A percentile compares a stretch with the other conserved stretches of the same genome.
Conservation (phyloP, 2,888 invertebrate genomes). For the Aphidius colemani region DNA sequence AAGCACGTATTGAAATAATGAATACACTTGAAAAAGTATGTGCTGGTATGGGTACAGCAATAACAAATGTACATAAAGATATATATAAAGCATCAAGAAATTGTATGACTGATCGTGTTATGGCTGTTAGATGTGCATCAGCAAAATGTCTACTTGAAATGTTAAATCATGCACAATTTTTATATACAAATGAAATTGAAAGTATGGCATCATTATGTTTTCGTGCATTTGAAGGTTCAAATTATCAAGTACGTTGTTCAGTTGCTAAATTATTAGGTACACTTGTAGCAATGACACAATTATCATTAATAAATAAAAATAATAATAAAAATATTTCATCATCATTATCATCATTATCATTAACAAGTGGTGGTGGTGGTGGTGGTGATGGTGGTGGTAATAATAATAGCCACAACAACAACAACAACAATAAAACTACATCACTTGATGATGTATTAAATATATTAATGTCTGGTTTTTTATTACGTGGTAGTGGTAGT, state of each 20-base stretch:
- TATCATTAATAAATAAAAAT: conserved; percentile 41
- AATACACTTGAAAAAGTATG: conserved; percentile 92
- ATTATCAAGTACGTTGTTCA: conserved; percentile 89
- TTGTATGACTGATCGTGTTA: conserved; percentile 87
- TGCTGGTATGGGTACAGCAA: conserved; percentile 93
- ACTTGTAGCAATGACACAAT: conserved; percentile 83
- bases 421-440: conserved; percentile 69
- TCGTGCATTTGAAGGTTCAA: conserved; percentile 88
- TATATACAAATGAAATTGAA: conserved; percentile 89
- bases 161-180: conserved; percentile 82
- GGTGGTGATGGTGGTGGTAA: too few relatives aligned
- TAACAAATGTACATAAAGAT: conserved; percentile 82
- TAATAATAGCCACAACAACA: too few relatives aligned
- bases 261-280: conserved; percentile 91
- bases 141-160: conserved; percentile 87
- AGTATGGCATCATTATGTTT: conserved; percentile 89
- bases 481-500: conserved; percentile 85
- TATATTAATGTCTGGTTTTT: conserved; percentile 90
- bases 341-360: conserved; percentile 28
- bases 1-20: conserved; percentile 96
- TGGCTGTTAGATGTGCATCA: conserved; percentile 92
- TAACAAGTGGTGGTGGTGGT: conserved; percentile 62
- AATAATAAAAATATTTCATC: too few relatives aligned
- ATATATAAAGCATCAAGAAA: conserved; percentile 89
- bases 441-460: conserved; percentile 90